phyloP scores from a whole-genome alignment of 1,140 invertebrate genomes.

The Rhopalosiphum padi region DNA sequence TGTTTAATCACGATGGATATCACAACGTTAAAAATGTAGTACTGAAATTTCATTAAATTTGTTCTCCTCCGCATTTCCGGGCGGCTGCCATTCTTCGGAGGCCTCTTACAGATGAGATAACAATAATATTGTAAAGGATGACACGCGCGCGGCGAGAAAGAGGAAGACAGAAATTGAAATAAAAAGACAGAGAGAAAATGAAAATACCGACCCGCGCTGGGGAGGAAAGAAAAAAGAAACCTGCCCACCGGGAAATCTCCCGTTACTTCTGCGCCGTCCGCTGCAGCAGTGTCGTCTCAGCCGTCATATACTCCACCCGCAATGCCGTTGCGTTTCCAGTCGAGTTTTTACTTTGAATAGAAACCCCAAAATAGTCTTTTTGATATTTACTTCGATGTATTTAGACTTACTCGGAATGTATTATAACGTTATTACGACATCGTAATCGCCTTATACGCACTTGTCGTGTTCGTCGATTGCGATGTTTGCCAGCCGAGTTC shows the following conservation, averaged over 20 bases:
- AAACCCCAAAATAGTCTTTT: slow-evolving; percentile 15
- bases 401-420: neutral
- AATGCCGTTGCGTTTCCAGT: neutral
- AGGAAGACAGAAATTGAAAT: neutral
- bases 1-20: slow-evolving; percentile 37
- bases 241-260: slow-evolving; percentile 35
- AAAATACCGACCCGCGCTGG: neutral
- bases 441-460: neutral
- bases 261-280: neutral
- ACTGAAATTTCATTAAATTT: slow-evolving; percentile 53
- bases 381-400: neutral
- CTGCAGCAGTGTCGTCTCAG: neutral
- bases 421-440: neutral
- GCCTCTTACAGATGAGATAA: slow-evolving; percentile 46
- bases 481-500: neutral
- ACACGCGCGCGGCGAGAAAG: neutral
- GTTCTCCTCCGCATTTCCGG: slow-evolving; percentile 28
- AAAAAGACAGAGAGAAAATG: neutral
- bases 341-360: slow-evolving; percentile 37
- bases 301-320: neutral
- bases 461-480: neutral
- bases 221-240: slow-evolving; percentile 1
- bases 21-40: neutral
- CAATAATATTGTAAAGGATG: slow-evolving; percentile 31
- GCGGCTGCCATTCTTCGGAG: neutral